phyloP scores from a whole-genome alignment of 2,888 invertebrate genomes.

The Antitype chi region DNA sequence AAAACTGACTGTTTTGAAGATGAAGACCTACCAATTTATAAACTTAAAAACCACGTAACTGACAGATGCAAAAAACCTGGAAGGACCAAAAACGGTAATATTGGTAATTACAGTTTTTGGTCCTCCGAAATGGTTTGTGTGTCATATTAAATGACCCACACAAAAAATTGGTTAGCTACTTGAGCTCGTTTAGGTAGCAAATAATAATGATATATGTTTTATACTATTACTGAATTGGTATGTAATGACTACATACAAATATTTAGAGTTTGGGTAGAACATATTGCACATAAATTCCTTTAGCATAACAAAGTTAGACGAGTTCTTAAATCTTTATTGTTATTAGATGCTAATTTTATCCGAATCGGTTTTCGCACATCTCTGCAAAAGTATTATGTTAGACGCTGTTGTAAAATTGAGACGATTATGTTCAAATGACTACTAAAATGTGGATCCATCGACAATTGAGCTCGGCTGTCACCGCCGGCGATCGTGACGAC shows the following conservation, averaged over 20 bases:
- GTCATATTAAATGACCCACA: background rate
- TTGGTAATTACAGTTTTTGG: background rate
- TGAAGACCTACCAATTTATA: background rate
- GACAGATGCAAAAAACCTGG: background rate
- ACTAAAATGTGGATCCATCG: conserved; percentile 64
- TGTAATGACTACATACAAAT: background rate
- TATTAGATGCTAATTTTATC: conserved; percentile 49
- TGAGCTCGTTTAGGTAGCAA: background rate
- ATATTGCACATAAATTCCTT: conserved; percentile 10
- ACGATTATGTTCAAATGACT: conserved; percentile 66
- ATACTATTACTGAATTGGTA: background rate
- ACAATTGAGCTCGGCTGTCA: conserved; percentile 62
- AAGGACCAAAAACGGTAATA: conserved; percentile 2
- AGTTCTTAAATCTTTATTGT: conserved; percentile 14
- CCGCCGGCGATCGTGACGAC: conserved; percentile 81
- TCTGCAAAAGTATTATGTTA: conserved; percentile 49
- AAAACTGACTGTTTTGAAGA: background rate
- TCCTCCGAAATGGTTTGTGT: background rate
- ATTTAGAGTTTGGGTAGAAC: background rate
- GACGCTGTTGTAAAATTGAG: conserved; percentile 50
- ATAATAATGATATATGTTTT: background rate
- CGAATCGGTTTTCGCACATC: conserved; percentile 46
- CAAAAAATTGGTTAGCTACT: background rate
- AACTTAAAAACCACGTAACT: background rate
- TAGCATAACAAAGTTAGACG: background rate